Base-by-base conservation (phyloP, 2,113 vertebrate species). In the Cyprinus carpio region DNA sequence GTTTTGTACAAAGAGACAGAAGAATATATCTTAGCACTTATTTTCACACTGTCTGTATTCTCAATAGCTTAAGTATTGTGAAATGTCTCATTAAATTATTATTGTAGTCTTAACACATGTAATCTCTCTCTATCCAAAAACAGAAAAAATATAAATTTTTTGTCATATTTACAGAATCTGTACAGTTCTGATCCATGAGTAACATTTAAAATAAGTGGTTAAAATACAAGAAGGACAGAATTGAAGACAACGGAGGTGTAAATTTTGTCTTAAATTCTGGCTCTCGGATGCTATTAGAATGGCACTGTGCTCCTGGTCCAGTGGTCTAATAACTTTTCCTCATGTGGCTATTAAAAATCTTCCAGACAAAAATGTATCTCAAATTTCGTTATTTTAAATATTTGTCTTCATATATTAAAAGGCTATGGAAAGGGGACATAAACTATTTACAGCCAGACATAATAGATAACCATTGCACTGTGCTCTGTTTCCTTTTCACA, bases 1-100 rank as follows among this genome's bases (percentile, higher is more conserved):
- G 89, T 90, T 94, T 95, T 94, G 92, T 94, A 94, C 94, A 95
- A 94, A 94, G 93, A 94, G 93, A 95, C 94, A 94, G 92, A 94
- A 94, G 91, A 94, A 94, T 95, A 93, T 94, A 94, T 94, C 91
- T 93, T 92, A 95, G 94, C 93, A 95, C 93, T 94, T 92, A 93
- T 94, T 90, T 94, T 93, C 92, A 94, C 94, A 93, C 91, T 92
- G 91, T 94, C 92, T 91, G 90, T 88, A 92, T 94, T 86, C 88
- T 89, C 86, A 92, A 92, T 91, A 90, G 91, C 91, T 93, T 94
- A 91, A 92, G 93, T 94, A 92, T 92, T 91, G 94, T 93, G 93
- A 95, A 94, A 94, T 94, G 94, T 94, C 87, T 81, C 37, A 80
- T 93, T 91, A 91, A 93, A 92, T 93, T 90, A 90, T 91, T 93